phyloP scores from a whole-genome alignment of 1,140 invertebrate genomes.

The Meloidogyne floridensis region DNA sequence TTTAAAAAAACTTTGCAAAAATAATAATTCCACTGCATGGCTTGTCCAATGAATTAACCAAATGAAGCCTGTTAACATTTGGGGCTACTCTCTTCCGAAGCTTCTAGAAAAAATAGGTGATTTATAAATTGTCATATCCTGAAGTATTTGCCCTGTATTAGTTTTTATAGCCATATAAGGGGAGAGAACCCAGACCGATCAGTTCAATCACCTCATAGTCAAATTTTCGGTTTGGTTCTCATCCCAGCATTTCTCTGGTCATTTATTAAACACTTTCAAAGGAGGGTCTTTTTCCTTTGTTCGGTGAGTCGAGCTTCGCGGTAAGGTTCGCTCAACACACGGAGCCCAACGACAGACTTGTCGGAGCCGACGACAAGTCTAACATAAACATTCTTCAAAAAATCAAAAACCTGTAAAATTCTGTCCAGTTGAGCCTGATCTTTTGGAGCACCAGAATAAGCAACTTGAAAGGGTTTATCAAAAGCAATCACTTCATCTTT shows the following conservation, averaged over 20 bases:
- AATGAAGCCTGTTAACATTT: slow-evolving; percentile 18
- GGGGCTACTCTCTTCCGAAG: slow-evolving; percentile 30
- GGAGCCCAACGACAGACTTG: no score
- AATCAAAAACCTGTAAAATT: slow-evolving; percentile 22
- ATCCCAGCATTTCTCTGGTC: no score
- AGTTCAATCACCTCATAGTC: background rate
- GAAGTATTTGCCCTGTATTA: no score
- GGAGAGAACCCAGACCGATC: no score
- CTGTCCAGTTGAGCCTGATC: slow-evolving; percentile 35
- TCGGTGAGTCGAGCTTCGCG: no score
- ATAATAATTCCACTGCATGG: slow-evolving; percentile 27
- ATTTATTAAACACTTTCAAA: no score
- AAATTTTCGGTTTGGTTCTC: background rate
- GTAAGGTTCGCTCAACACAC: no score
- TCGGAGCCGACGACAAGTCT: no score
- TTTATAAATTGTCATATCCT: no score
- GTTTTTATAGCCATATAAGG: no score
- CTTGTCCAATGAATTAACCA: slow-evolving; percentile 36
- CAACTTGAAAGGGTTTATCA: slow-evolving; percentile 32
- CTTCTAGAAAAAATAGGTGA: background rate
- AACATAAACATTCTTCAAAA: background rate
- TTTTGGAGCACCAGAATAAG: background rate
- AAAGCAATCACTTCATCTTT: slow-evolving; percentile 32
- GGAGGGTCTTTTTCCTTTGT: no score
- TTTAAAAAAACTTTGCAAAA: slow-evolving; percentile 37